phyloP scores from a whole-genome alignment of 2,888 invertebrate species.

The Iselma pallidipennis region DNA sequence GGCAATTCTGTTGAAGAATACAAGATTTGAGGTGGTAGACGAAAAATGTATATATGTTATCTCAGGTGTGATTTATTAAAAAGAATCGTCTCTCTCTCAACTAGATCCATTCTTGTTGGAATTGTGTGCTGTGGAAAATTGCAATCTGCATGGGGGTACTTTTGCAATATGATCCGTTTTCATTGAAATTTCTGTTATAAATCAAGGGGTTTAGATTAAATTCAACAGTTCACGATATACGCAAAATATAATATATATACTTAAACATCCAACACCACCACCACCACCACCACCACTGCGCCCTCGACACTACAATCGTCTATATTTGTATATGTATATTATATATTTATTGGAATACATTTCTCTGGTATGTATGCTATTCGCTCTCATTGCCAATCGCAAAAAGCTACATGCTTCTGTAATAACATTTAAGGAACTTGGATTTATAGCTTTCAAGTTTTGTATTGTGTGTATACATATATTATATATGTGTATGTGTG shows the following conservation, averaged over 20 bases:
- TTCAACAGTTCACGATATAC: neutral
- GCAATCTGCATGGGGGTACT: neutral
- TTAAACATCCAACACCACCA: neutral
- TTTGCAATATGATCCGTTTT: neutral
- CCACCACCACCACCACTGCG: neutral
- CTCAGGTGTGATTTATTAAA: neutral
- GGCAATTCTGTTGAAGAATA: neutral
- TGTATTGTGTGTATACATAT: constrained; percentile 15
- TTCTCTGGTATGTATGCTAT: constrained; percentile 18
- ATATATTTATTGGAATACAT: constrained; percentile 7
- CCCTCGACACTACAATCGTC: neutral
- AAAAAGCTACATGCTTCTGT: constrained; percentile 24
- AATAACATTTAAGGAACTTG: constrained; percentile 23
- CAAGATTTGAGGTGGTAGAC: too few relatives aligned
- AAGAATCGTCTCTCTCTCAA: neutral
- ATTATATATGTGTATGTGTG: neutral
- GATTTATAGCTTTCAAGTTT: constrained; percentile 21
- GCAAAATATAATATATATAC: neutral
- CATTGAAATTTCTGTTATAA: neutral
- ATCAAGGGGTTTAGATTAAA: neutral
- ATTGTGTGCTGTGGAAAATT: neutral
- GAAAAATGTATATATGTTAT: neutral
- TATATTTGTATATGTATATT: neutral
- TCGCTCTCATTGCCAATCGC: constrained; percentile 20
- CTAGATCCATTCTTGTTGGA: neutral